Evolutionary conservation across 2,113 vertebrate genomes (phyloP).

Genomic region (Aythya baeri): DNA sequence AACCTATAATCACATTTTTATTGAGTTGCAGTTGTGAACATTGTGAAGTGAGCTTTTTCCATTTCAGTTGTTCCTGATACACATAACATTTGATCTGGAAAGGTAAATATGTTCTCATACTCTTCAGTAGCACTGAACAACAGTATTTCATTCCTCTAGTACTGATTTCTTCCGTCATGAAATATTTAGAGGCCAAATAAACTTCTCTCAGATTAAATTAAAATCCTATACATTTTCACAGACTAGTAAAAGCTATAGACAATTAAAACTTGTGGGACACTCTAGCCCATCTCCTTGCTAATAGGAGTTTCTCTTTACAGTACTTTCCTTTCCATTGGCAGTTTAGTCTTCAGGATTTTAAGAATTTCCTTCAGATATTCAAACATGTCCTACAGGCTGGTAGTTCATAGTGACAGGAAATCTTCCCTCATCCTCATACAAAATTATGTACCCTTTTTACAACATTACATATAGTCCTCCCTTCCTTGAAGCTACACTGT

Average conservation of each 20-base stretch:
- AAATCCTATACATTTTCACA: background rate
- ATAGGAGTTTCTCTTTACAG: background rate
- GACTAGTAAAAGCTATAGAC: background rate
- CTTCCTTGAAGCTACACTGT: background rate
- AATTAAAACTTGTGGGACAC: background rate
- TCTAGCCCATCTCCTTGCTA: background rate
- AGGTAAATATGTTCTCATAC: background rate
- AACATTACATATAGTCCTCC: background rate
- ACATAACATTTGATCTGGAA: background rate
- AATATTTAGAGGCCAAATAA: background rate
- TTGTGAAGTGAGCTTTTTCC: background rate
- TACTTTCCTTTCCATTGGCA: background rate
- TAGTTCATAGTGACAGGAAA: background rate
- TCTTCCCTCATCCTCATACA: background rate
- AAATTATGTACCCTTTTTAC: background rate
- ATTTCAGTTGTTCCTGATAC: background rate
- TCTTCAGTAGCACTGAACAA: background rate
- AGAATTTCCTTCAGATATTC: background rate
- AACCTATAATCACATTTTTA: conserved; percentile 17
- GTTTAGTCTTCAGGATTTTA: background rate
- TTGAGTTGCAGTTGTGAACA: background rate
- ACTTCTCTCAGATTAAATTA: background rate
- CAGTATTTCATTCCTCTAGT: background rate
- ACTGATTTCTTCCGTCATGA: background rate
- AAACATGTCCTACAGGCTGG: background rate